Conservation (phyloP, 2,888 invertebrate genomes). For the Hedya salicella region DNA sequence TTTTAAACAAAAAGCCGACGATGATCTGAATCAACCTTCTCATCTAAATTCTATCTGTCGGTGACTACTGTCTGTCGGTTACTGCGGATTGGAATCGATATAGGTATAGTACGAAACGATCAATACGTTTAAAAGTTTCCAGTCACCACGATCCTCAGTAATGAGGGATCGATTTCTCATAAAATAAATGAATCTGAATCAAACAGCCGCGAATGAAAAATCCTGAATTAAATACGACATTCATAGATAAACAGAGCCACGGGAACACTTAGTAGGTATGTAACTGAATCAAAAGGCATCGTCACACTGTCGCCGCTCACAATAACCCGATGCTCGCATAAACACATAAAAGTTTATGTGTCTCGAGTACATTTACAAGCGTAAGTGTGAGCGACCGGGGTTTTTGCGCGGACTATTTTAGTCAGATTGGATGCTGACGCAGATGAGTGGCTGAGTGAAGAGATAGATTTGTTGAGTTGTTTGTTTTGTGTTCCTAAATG, state of each 20-base stretch:
- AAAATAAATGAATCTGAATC: too few species aligned
- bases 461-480: conserved; percentile 12
- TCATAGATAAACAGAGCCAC: not conserved
- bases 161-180: too few species aligned
- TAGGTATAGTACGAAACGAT: too few species aligned
- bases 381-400: conserved; percentile 29
- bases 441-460: conserved; percentile 12
- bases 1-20: too few species aligned
- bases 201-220: too few species aligned
- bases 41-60: too few species aligned
- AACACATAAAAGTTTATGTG: conserved; percentile 43
- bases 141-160: too few species aligned
- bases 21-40: too few species aligned
- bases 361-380: conserved; percentile 37
- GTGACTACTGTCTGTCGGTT: too few species aligned
- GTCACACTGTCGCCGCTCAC: conserved; percentile 35
- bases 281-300: conserved; percentile 34
- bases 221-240: too few species aligned
- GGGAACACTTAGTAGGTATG: conserved; percentile 11
- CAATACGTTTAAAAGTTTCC: too few species aligned
- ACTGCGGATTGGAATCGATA: too few species aligned
- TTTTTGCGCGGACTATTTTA: conserved; percentile 35
- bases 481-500: conserved; percentile 5
- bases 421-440: conserved; percentile 35
- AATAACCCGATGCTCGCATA: conserved; percentile 40